Conservation (phyloP, 2,888 invertebrate species). For the Schrankia costaestrigalis region DNA sequence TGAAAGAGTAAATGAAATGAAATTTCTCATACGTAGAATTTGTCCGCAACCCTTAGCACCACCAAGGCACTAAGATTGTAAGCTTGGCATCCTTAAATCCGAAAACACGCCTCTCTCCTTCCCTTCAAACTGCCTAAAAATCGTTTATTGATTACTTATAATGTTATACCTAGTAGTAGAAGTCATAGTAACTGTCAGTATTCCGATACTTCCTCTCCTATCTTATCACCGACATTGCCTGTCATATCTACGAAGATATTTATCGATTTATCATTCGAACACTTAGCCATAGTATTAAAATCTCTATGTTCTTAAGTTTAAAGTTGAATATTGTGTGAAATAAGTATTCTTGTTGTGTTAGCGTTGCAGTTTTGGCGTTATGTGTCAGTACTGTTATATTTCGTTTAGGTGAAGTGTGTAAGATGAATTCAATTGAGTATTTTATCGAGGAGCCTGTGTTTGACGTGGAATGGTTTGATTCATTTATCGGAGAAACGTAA, state of each 20-base stretch:
- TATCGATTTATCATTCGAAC: constrained; percentile 25
- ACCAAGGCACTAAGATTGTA: too few relatives aligned
- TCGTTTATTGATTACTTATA: neutral
- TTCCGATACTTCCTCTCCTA: constrained; percentile 15
- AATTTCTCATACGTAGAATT: too few relatives aligned
- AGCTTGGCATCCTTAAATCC: too few relatives aligned
- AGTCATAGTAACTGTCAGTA: constrained; percentile 11
- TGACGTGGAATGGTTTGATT: constrained; percentile 8
- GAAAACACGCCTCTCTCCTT: too few relatives aligned
- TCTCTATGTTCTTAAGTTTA: neutral
- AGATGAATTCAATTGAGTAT: constrained; percentile 6
- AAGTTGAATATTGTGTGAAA: neutral
- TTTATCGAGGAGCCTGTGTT: constrained; percentile 7
- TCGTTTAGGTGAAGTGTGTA: constrained; percentile 1
- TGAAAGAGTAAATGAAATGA: too few relatives aligned
- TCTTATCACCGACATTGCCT: constrained; percentile 28
- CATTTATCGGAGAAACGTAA: constrained; percentile 23
- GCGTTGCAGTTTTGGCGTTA: constrained; percentile 1
- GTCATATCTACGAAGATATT: constrained; percentile 22
- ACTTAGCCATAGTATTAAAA: neutral
- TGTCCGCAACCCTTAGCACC: too few relatives aligned
- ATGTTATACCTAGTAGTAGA: constrained; percentile 2
- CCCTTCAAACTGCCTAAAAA: too few relatives aligned
- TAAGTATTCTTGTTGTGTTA: neutral
- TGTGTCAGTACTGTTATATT: constrained; percentile 5